These are phyloP conservation scores for Leptoclinus maculatus DNA, from an alignment of 2,797 vertebrate species.

Conservation along the genomic window DNA sequence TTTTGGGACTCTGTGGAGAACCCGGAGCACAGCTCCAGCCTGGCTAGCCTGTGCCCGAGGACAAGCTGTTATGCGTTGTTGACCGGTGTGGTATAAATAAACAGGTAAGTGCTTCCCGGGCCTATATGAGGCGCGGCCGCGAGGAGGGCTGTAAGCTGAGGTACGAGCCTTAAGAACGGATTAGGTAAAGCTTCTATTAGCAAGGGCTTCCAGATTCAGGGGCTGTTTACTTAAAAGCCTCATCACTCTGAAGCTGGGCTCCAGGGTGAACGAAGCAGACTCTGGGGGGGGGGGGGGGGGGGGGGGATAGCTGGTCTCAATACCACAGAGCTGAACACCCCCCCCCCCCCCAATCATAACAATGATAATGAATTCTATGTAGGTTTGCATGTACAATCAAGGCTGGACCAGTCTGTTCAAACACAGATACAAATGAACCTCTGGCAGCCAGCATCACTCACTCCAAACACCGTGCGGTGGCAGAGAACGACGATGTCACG, in stretches of 20 bases:
- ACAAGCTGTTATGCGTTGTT: conserved; percentile 70
- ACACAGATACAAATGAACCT: conserved; percentile 49
- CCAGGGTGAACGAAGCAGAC: conserved; percentile 38
- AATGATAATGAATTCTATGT: conserved; percentile 15
- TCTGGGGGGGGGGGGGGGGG: background rate
- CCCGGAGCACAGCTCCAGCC: conserved; percentile 21
- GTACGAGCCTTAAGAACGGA: conserved; percentile 84
- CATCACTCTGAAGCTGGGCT: conserved; percentile 59
- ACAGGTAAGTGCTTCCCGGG: conserved; percentile 78
- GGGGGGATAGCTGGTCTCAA: conserved; percentile 26
- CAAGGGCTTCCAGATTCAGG: conserved; percentile 81
- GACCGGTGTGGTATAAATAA: conserved; percentile 84
- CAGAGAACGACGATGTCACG: background rate
- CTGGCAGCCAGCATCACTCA: conserved; percentile 24
- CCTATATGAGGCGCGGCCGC: conserved; percentile 64
- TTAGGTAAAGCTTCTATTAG: conserved; percentile 89
- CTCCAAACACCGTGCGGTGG: conserved; percentile 13
- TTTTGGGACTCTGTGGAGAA: background rate
- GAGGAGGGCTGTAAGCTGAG: conserved; percentile 80
- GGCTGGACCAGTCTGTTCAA: conserved; percentile 51
- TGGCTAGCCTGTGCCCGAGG: conserved; percentile 49
- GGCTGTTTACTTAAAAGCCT: conserved; percentile 82
- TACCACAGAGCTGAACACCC: conserved; percentile 4
- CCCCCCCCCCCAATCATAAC: background rate
- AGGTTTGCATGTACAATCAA: conserved; percentile 6